Evolutionary conservation across 2,888 invertebrate species (phyloP), one percentile per base, ranked within the genome.

Genomic region (Metopia argyrocephala): DNA sequence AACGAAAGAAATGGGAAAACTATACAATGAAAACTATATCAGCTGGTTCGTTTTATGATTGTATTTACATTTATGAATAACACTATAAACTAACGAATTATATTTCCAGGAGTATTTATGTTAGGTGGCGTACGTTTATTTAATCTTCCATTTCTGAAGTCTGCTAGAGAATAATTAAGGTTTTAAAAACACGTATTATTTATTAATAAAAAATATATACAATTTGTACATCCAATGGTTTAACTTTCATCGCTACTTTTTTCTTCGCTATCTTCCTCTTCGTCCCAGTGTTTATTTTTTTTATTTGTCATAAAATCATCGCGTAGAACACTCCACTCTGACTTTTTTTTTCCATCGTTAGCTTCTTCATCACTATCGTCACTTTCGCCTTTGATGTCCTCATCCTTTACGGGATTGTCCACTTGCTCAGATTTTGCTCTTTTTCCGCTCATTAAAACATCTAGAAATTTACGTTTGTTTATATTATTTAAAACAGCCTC

Each of bases 251-350:
- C 85, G 25, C 61, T 31, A 59, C 28, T 74, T 21, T 31, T 12
- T 28, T 71, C 70, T 28, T 86, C 85, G 21, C 84, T 84, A 2
- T 68, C 86, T 18, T 87, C 87, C 25, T 95, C 93, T 90, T 96
- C 95, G 87, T 97, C 96, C 97, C 97, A 97, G 90, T 97, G 96
- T 91, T 96, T 97, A 91, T 97, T 93, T 91, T 95, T 95, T 31
- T 95, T 94, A 82, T 95, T 95, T 92, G 96, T 95, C 94, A 96
- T 95, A 88, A 96, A 98, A 90, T 97, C 96, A 86, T 97, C 96
- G 90, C 92, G 92, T 27, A 94, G 88, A 46, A 94, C 94, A 91
- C 91, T 93, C 94, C 94, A 94, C 84, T 92, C 92, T 3, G 90
- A 86, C 50, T 91, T 91, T 85, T 85, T 91, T 15, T 15, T 31